Percentiles rank a stretch among this genome's conserved stretches.
Conservation (phyloP, 2,888 invertebrate species). For the Pristionchus mayeri region DNA sequence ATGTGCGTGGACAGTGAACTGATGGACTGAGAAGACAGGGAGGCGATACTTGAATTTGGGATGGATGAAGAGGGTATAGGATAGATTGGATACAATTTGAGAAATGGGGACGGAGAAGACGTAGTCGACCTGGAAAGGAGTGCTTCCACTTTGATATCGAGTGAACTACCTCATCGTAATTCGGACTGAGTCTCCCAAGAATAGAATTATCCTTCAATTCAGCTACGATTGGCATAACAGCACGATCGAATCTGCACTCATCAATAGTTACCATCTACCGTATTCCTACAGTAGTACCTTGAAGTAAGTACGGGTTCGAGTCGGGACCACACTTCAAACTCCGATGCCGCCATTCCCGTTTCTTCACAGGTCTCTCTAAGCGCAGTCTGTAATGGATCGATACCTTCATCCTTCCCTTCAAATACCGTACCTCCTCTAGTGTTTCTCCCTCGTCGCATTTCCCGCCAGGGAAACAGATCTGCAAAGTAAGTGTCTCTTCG, state of each 20-base stretch:
- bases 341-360: conserved; percentile 58
- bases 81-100: conserved; percentile 55
- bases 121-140: conserved; percentile 56
- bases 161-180: conserved; percentile 46
- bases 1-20: conserved; percentile 25
- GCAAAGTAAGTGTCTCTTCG: neutral
- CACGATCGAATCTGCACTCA: neutral
- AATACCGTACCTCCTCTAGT: conserved; percentile 55
- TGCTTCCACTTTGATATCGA: too few species aligned
- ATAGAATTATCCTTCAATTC: neutral
- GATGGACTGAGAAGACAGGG: conserved; percentile 57
- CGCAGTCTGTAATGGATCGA: conserved; percentile 59
- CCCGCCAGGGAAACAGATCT: conserved; percentile 73
- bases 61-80: conserved; percentile 60
- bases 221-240: conserved; percentile 38
- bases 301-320: conserved; percentile 24
- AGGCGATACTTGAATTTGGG: conserved; percentile 58
- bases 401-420: neutral
- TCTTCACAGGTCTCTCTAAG: conserved; percentile 69
- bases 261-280: neutral
- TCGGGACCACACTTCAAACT: conserved; percentile 55
- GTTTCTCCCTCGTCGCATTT: conserved; percentile 65
- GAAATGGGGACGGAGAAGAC: conserved; percentile 63
- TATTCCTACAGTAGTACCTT: neutral
- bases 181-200: neutral